Conservation (phyloP, 2,113 vertebrate species). For the Dromas ardeola region DNA sequence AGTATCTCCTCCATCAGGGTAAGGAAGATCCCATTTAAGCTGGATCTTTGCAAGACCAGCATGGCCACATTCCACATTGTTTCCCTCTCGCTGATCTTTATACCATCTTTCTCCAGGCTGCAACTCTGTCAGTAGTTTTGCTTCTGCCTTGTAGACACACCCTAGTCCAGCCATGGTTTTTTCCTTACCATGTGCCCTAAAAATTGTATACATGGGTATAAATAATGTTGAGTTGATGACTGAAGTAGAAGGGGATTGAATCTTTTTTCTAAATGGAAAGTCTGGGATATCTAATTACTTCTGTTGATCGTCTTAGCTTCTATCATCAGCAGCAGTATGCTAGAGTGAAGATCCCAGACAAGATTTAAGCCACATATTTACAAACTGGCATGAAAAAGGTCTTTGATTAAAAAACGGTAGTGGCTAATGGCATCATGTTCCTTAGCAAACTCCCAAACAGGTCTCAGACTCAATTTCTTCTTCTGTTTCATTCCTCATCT, state of each 20-base stretch:
- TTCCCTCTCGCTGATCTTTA: background rate
- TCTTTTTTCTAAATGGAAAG: background rate
- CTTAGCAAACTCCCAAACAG: background rate
- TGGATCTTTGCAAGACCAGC: background rate
- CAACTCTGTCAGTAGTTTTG: background rate
- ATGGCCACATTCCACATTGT: constrained; percentile 17
- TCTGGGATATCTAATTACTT: background rate
- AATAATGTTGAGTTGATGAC: background rate
- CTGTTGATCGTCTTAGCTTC: background rate
- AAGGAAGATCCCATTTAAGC: background rate
- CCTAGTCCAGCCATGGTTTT: background rate
- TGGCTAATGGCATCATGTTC: background rate
- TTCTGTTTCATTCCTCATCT: background rate
- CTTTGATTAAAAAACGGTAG: background rate
- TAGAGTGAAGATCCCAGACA: background rate
- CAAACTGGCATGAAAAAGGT: background rate
- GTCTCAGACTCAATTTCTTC: background rate
- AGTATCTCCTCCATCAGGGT: background rate
- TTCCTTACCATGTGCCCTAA: background rate
- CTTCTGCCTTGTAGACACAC: background rate
- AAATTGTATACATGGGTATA: background rate
- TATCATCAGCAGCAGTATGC: background rate
- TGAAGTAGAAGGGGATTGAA: background rate
- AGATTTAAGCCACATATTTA: background rate
- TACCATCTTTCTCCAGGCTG: background rate